Conservation (phyloP, 64 coral and sea anemone species). For the Montipora sp. region DNA sequence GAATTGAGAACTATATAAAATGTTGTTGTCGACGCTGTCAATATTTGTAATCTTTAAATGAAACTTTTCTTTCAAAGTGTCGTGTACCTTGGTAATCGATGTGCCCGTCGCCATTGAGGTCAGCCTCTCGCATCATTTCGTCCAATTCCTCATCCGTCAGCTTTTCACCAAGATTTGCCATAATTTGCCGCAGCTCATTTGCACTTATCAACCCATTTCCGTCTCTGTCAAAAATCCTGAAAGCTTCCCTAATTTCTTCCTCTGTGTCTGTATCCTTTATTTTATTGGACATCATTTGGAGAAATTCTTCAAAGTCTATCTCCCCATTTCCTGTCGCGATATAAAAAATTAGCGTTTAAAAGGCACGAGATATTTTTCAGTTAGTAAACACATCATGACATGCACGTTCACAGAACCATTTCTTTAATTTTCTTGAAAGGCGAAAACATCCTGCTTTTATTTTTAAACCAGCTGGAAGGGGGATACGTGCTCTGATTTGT, state of each 20-base stretch:
- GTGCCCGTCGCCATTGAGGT: slow-evolving; percentile 68
- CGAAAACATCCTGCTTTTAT: too few relatives aligned
- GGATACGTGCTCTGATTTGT: too few relatives aligned
- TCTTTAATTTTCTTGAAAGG: too few relatives aligned
- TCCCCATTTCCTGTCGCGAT: slow-evolving; percentile 52
- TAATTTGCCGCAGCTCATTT: slow-evolving; percentile 58
- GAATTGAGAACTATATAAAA: too few relatives aligned
- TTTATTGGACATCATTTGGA: slow-evolving; percentile 78
- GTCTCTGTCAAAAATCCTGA: slow-evolving; percentile 70
- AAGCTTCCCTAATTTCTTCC: slow-evolving; percentile 73
- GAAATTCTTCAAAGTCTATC: slow-evolving; percentile 75
- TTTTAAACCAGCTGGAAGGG: too few relatives aligned
- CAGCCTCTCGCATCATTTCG: slow-evolving; percentile 76
- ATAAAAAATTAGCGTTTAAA: not conserved
- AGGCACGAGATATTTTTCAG: too few relatives aligned
- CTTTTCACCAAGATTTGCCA: slow-evolving; percentile 66
- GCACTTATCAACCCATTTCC: slow-evolving; percentile 67
- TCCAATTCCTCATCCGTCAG: slow-evolving; percentile 76
- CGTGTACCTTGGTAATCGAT: slow-evolving; percentile 62
- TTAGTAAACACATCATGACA: too few relatives aligned
- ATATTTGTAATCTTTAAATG: too few relatives aligned
- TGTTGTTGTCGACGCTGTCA: too few relatives aligned
- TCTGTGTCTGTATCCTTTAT: slow-evolving; percentile 67
- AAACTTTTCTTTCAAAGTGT: too few relatives aligned
- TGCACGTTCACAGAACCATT: too few relatives aligned